Evolutionary conservation across 2,113 vertebrate species (phyloP), one percentile per base, ranked within the genome.

Genomic region (Lampris incognitus): DNA sequence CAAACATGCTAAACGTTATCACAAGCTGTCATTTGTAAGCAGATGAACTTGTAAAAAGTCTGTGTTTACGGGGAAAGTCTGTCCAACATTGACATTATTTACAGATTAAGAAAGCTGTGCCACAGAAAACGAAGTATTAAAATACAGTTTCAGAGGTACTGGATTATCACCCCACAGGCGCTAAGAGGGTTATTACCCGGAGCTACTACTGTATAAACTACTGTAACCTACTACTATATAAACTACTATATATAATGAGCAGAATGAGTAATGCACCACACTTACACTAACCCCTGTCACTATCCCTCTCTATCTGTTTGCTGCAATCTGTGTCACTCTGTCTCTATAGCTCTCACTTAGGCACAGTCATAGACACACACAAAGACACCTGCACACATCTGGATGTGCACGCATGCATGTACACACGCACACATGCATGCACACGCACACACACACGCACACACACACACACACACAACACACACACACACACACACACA

Each of bases 101-200:
- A 55, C 39, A 48, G 42, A 79, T 72, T 66, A 48, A 54, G 4
- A 6, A 41, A 68, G 59, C 36, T 55, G 54, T 67, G 58, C 56
- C 39, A 11, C 74, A 72, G 71, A 9, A 74, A 77, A 82, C 41
- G 60, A 2, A 54, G 51, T 56, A 1, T 38, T 40, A 56, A 52
- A 71, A 42, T 54, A 13, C 61, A 51, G 55, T 24, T 36, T 57
- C 5, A 71, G 69, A 52, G 44, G 71, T 66, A 59, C 50, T 69
- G 50, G 36, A 74, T 77, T 68, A 72, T 6, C 57, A 37, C 44
- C 8, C 59, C 56, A 40, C 24, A 57, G 74, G 58, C 69, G 69
- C 11, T 59, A 62, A 69, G 66, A 76, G 3, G 38, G 54, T 66
- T 66, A 87, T 85, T 66, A 69, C 49, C 6, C 44, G 59, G 70